A percentile compares a stretch with the other conserved stretches of the same genome.
Conservation (phyloP, 2,888 invertebrate species). For the Drosophila limbata region DNA sequence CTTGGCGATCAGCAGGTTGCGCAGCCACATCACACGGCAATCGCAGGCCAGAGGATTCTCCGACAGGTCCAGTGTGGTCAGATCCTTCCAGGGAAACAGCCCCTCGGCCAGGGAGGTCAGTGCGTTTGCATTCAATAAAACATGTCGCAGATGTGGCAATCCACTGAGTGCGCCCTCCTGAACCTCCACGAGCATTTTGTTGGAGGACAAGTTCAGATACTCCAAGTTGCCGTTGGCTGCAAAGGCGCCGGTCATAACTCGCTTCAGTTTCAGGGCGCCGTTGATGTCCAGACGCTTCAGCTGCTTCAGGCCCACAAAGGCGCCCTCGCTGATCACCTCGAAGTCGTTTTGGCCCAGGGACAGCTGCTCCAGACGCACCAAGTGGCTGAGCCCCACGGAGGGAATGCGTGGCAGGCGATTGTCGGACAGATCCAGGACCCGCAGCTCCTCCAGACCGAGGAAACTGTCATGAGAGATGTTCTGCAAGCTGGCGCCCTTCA, state of each 20-base stretch:
- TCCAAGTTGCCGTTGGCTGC: slow-evolving; percentile 93
- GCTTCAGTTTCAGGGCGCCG: slow-evolving; percentile 90
- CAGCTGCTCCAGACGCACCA: slow-evolving; percentile 92
- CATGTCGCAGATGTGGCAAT: slow-evolving; percentile 91
- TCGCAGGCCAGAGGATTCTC: slow-evolving; percentile 94
- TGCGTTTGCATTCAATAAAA: slow-evolving; percentile 92
- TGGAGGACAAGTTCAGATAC: slow-evolving; percentile 90
- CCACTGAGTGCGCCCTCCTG: slow-evolving; percentile 94
- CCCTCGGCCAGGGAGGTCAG: slow-evolving; percentile 91
- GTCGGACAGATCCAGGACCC: slow-evolving; percentile 91
- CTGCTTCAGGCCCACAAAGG: slow-evolving; percentile 92
- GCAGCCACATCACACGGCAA: slow-evolving; percentile 92
- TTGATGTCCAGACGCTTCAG: slow-evolving; percentile 92
- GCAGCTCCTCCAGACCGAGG: slow-evolving; percentile 90
- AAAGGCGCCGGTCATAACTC: slow-evolving; percentile 92
- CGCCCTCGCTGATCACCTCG: slow-evolving; percentile 89
- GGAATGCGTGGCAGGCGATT: slow-evolving; percentile 92
- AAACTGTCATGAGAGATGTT: slow-evolving; percentile 93
- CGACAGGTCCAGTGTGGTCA: slow-evolving; percentile 91
- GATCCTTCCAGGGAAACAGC: slow-evolving; percentile 92
- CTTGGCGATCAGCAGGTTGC: slow-evolving; percentile 87
- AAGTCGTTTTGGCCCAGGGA: slow-evolving; percentile 94
- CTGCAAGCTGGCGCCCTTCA: slow-evolving; percentile 92
- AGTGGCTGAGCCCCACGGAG: slow-evolving; percentile 89
- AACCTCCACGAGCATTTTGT: slow-evolving; percentile 90